Evolutionary conservation across 2,113 vertebrate species (phyloP), one percentile per base, ranked within the genome.

Genomic region (Chlorodrepanis virens): DNA sequence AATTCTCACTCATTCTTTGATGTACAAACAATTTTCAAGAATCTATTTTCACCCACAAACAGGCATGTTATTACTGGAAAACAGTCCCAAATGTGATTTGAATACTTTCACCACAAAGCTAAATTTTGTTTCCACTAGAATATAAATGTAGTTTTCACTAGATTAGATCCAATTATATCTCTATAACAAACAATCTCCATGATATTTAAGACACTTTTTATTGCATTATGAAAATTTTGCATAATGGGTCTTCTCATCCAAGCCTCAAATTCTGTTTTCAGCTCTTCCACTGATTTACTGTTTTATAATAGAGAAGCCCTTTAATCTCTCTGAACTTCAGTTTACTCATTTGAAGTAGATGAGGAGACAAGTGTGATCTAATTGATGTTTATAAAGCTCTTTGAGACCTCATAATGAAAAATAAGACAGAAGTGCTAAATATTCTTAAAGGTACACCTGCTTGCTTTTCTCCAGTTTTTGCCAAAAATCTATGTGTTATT

Each of bases 331-430:
- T 44, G 65, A 91, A 91, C 50, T 93, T 91, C 53, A 57, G n/a
- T 87, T 74, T 87, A 56, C 9, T 52, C 11, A 65, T 82, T 92
- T 96, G 69, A 92, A 89, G 60, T 28, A 83, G 39, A 70, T 54
- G 40, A 93, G 42, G 29, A 88, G 39, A 67, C 18, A 60, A 59
- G 14, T 44, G 14, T 39, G 57, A 90, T 84, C 84, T 87, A 91
- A 96, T 72, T 91, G 37, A 76, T 82, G 65, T 87, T 91, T 89
- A 61, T 60, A 79, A 94, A 94, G 15, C 14, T 82, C 18, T 85
- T 83, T 69, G 20, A 82, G 40, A 71, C 40, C 16, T 71, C 78
- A 25, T 56, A 82, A 79, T 79, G 37, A 76, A 95, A 95, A 89
- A 47, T 25, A 77, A 60, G 54, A 42, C 20, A 82, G 69, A 81